phyloP scores from a whole-genome alignment of 2,797 vertebrate genomes.

The Taenioides sp. region DNA sequence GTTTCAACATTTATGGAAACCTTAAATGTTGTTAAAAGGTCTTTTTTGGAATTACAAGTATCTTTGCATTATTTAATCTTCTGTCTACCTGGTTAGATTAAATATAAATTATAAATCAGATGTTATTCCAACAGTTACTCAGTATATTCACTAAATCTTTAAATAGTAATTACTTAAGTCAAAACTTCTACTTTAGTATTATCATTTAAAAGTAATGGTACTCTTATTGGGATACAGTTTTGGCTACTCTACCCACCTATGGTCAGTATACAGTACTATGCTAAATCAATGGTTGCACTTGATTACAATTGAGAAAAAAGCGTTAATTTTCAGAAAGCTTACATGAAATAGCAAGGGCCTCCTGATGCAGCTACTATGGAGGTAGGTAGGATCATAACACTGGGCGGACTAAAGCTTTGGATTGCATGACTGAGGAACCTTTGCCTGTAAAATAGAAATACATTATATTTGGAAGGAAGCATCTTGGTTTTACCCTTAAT shows the following conservation, averaged over 20 bases:
- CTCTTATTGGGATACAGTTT: background rate
- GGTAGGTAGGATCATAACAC: constrained; percentile 29
- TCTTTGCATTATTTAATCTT: background rate
- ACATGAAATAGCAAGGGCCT: constrained; percentile 12
- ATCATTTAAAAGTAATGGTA: background rate
- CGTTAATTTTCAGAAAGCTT: background rate
- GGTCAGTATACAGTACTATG: constrained; percentile 16
- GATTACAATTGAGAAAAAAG: background rate
- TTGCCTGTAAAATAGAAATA: constrained; percentile 20
- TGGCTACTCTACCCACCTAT: background rate
- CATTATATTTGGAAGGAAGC: constrained; percentile 29
- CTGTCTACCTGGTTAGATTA: background rate
- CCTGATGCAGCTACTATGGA: constrained; percentile 18
- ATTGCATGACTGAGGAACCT: constrained; percentile 7
- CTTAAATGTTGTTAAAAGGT: background rate
- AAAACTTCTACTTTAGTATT: background rate
- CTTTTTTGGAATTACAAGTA: background rate
- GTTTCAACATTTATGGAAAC: background rate
- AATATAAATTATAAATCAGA: background rate
- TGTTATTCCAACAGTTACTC: background rate
- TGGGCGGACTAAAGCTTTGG: constrained; percentile 20
- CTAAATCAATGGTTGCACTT: constrained; percentile 4
- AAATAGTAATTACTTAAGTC: background rate
- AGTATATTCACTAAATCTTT: background rate
- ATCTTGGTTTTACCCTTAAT: constrained; percentile 41